Evolutionary conservation across 1,140 invertebrate genomes (phyloP), one percentile per base, ranked within the genome.

Genomic region (Trichomalopsis sarcophagae): DNA sequence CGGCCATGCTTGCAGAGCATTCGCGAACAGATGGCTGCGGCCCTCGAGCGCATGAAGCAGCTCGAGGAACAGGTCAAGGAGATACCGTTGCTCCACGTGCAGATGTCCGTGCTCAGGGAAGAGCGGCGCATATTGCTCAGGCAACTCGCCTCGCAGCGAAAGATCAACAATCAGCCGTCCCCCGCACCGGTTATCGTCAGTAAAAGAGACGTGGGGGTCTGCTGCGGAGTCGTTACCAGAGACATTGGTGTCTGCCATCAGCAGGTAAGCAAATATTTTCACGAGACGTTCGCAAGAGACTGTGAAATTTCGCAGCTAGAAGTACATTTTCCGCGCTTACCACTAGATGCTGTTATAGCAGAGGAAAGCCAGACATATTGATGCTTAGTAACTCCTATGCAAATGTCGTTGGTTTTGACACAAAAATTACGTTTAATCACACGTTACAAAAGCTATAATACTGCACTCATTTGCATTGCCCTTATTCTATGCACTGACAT

Each of bases 11-110:
- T 91, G 88, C 92, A 96, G 93, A 94, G 94, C 85, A 96, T 96
- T 82, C 93, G 96, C 85, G 95, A 96, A 89, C 96, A 97, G 91
- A 96, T 97, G 96, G 96, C 96, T 2, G 89, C 95, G 21, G 97
- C 96, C 89, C 92, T 97, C 76, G 95, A 96, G 90, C 93, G 96
- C 69, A 96, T 97, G 92, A 95, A 94, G 90, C 96, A 97, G 89
- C 92, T 98, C 84, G 97, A 98, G 92, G 96, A 97, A 90, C 96
- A 97, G 94, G 96, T 97, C 27, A 97, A 97, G 94, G 91, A 94
- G 55, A 96, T 98, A 91, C 97, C 97, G n/a, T 94, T 96, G 88
- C 92, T 98, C 78, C 95, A 97, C 94, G 94, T 95, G 81, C 95
- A 97, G 93, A 93, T 97, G 17, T 95, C 94, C 62, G 94, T 95